Conservation (phyloP, 2,888 invertebrate species). For the Troilus luridus region DNA sequence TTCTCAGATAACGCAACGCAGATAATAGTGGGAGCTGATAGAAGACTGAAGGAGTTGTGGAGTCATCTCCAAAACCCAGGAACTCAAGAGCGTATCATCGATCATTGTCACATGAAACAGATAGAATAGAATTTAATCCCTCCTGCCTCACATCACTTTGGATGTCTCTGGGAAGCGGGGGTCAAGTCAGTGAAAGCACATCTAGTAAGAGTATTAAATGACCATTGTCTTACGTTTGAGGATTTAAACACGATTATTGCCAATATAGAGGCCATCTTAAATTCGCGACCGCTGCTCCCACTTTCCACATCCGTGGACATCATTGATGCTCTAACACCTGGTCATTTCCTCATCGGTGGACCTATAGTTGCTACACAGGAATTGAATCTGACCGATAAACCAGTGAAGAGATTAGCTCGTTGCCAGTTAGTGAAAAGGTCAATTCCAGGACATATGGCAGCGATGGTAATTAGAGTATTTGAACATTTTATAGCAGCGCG, state of each 20-base stretch:
- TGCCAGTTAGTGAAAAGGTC: constrained; percentile 40
- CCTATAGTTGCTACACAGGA: constrained; percentile 48
- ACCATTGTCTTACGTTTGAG: constrained; percentile 46
- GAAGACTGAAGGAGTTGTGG: too few relatives aligned
- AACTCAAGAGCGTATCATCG: too few relatives aligned
- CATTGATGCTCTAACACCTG: constrained; percentile 14
- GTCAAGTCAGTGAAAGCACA: constrained; percentile 59
- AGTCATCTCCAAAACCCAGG: too few relatives aligned
- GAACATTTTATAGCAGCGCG: not conserved
- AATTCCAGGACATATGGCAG: constrained; percentile 55
- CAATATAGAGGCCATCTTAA: constrained; percentile 58
- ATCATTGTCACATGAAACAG: too few relatives aligned
- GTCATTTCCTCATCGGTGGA: constrained; percentile 23
- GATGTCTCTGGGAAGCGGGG: constrained; percentile 57
- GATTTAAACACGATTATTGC: constrained; percentile 54
- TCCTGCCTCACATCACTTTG: too few relatives aligned
- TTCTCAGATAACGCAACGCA: too few relatives aligned
- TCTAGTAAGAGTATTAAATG: constrained; percentile 51
- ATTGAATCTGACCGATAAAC: not conserved
- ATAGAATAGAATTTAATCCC: too few relatives aligned
- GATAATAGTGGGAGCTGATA: too few relatives aligned
- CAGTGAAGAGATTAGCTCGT: constrained; percentile 1
- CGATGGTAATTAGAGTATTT: constrained; percentile 58
- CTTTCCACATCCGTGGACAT: constrained; percentile 51
- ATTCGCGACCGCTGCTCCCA: constrained; percentile 58